Base-by-base conservation (phyloP, 2,888 invertebrate species). In the Amphipoea lucens region DNA sequence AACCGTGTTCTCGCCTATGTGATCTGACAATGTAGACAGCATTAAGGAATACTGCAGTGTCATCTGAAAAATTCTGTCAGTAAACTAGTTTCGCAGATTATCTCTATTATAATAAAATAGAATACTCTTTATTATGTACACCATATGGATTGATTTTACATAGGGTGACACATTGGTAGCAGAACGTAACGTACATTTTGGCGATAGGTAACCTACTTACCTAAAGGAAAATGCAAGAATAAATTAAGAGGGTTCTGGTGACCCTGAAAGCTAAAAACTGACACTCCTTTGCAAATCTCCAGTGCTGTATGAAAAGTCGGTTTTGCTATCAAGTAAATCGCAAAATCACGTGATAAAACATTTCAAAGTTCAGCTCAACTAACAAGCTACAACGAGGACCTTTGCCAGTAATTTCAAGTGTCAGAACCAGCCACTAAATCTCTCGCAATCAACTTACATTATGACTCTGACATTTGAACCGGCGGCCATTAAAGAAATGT, bases 391-490 rank as follows among this genome's bases (percentile, higher is more conserved):
- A 84, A 60, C 23, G 67, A 69, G 40, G 67, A 36, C 78, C 65
- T 86, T 68, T 62, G 20, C 54, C 12, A 66, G 14, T 36, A 66
- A 72, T 66, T 42, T 4, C 36, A 40, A 68, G 68, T 69, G 65
- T 75, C 76, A 76, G 5, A 75, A 51, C 68, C 23, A 36, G 40
- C 17, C 72, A 75, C 74, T 83, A 81, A 78, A 83, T 82, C 74
- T 76, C 75, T 62, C 48, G 74, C 76, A 79, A 78, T 77, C 74
- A 82, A 29, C 79, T 40, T 54, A 76, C 76, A 70, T 82, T 86
- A 84, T 69, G 66, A 73, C 48, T 74, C 11, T 84, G 89, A 88
- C 88, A 89, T 88, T 89, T 88, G 89, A 88, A 88, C 84, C 45
- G 40, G 40, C 45, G 40, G 40, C 76, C 81, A 81, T 84, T 87